Evolutionary conservation across 2,888 invertebrate genomes (phyloP), one percentile per base, ranked within the genome.

Genomic region (Plebejus argus): DNA sequence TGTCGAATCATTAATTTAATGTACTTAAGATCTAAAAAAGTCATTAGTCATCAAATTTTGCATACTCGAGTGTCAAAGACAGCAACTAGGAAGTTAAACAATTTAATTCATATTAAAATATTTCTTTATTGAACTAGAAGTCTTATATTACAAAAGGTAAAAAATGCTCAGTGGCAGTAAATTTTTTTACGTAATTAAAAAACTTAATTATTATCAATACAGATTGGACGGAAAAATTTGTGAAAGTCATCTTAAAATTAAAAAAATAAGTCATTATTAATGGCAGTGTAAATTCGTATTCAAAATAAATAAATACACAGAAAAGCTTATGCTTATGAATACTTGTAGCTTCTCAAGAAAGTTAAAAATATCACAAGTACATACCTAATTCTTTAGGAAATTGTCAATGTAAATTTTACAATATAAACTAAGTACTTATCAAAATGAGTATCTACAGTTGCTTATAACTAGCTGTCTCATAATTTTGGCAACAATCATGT

Each of bases 251-350:
- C 83, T 85, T 88, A 84, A 85, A 83, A 83, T 85, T 84, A 83
- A 84, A 87, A 39, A 84, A 85, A 82, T 87, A 83, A 87, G 86
- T 74, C 53, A 74, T 74, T 49, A 49, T 84, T 88, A 89, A 89
- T 92, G 93, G 93, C 93, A 93, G 93, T 93, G 93, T 90, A 91
- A 82, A 88, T 86, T 86, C 85, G 86, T 86, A 49, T 88, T 79
- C 86, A 86, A 89, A 89, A 87, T 79, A 88, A 86, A 83, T 85
- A 83, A 84, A 83, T 85, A 83, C 83, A 85, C 83, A 87, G 79
- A 76, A 79, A 79, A 80, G 76, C 78, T 75, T 72, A 78, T 79
- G 49, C 53, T 78, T 71, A 78, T 78, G 77, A 78, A 78, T 78
- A 77, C 77, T 71, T 77, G 70, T 20, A 76, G 71, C 78, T 80